phyloP scores from a whole-genome alignment of 2,888 invertebrate species.

The Hyposoter dolosus region DNA sequence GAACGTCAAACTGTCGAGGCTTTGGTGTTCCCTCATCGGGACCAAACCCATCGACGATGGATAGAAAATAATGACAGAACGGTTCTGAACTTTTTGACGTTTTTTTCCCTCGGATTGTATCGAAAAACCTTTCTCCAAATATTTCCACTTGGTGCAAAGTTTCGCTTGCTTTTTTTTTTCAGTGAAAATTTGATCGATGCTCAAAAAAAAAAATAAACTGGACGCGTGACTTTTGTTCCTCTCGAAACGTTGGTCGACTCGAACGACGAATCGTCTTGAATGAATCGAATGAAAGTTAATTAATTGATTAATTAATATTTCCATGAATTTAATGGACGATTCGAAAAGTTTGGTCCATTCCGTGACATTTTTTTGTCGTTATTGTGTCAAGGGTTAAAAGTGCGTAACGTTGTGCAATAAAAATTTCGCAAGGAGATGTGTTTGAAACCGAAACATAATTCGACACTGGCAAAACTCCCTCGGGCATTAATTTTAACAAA shows the following conservation, averaged over 20 bases:
- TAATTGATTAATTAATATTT: neutral
- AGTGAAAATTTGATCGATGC: neutral
- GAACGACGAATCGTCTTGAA: neutral
- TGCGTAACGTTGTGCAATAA: conserved; percentile 46
- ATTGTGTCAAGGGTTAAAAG: conserved; percentile 9
- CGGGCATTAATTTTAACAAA: conserved; percentile 16
- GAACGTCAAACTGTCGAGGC: conserved; percentile 36
- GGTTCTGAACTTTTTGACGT: too few relatives aligned
- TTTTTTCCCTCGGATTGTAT: conserved; percentile 14
- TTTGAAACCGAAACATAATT: conserved; percentile 23
- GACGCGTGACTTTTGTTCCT: neutral
- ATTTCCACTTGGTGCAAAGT: neutral
- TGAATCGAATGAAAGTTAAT: neutral
- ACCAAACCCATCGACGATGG: neutral
- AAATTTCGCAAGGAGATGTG: conserved; percentile 40
- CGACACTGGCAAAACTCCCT: conserved; percentile 19
- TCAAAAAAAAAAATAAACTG: neutral
- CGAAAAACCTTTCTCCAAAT: neutral
- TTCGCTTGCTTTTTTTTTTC: neutral
- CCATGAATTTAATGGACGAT: neutral
- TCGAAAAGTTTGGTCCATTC: neutral
- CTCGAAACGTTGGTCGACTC: neutral
- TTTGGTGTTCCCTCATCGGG: neutral
- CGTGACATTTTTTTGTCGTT: neutral
- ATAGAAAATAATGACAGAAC: conserved; percentile 22